Evolutionary conservation across 2,888 invertebrate genomes (phyloP).

Genomic region (Caenorhabditis sinica): DNA sequence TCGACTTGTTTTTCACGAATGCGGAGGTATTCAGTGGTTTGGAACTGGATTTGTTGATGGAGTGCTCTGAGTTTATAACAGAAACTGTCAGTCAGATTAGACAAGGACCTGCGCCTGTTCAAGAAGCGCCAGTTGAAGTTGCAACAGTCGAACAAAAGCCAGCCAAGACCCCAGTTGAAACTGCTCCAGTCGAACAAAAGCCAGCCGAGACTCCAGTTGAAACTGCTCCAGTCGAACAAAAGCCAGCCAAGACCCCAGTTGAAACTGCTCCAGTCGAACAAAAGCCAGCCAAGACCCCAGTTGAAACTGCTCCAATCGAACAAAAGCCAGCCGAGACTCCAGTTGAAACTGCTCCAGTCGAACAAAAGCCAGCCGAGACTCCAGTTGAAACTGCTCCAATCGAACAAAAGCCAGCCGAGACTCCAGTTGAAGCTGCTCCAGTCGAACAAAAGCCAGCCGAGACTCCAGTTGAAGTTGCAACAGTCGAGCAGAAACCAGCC

Average conservation of each 20-base stretch:
- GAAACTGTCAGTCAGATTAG: too few relatives aligned
- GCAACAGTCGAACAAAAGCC: slow-evolving; percentile 8
- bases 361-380: slow-evolving; percentile 15
- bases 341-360: slow-evolving; percentile 26
- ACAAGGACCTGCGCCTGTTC: too few relatives aligned
- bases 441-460: slow-evolving; percentile 38
- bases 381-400: slow-evolving; percentile 28
- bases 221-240: slow-evolving; percentile 27
- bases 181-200: background rate
- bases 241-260: too few relatives aligned
- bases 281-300: too few relatives aligned
- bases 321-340: too few relatives aligned
- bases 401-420: slow-evolving; percentile 27
- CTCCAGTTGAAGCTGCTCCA: slow-evolving; percentile 18
- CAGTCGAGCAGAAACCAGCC: slow-evolving; percentile 47
- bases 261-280: too few relatives aligned
- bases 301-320: slow-evolving; percentile 8
- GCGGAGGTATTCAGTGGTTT: too few relatives aligned
- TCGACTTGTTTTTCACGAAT: too few relatives aligned
- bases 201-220: slow-evolving; percentile 1
- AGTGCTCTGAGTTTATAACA: too few relatives aligned
- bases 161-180: background rate
- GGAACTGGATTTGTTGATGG: too few relatives aligned
- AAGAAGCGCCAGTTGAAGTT: slow-evolving; percentile 6
- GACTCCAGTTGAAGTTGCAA: slow-evolving; percentile 25